A percentile compares a stretch with the other conserved stretches of the same genome.
phyloP scores from a whole-genome alignment of 2,113 vertebrate genomes.

The Upupa epops region DNA sequence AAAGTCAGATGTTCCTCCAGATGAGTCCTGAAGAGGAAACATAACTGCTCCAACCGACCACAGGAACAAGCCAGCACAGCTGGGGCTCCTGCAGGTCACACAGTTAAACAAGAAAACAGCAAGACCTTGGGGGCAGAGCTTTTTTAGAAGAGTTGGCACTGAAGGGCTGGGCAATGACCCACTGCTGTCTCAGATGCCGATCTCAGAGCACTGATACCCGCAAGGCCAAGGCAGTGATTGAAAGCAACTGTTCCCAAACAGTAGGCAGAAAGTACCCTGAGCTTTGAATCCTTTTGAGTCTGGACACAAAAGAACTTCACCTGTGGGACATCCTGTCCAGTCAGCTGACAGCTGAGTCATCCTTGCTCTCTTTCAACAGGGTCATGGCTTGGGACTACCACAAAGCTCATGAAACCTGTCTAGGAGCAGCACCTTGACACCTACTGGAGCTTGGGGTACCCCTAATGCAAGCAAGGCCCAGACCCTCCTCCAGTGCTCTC shows the following conservation, averaged over 20 bases:
- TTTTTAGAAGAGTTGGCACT: background rate
- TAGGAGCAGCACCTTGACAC: background rate
- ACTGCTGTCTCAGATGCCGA: background rate
- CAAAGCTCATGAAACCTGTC: background rate
- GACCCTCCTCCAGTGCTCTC: background rate
- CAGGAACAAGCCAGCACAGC: background rate
- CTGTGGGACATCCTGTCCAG: background rate
- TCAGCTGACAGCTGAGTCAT: background rate
- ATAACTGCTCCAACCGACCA: background rate
- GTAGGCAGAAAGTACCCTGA: background rate
- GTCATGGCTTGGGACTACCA: background rate
- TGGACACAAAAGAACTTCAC: background rate
- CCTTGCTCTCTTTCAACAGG: background rate
- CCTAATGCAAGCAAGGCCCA: background rate
- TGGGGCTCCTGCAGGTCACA: background rate
- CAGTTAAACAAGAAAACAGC: background rate
- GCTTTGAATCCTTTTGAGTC: background rate
- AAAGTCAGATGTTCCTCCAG: constrained; percentile 33
- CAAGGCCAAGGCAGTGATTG: rapidly evolving
- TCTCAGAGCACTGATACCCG: background rate
- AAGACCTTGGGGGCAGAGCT: background rate
- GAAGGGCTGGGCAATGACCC: background rate
- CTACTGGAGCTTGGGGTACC: background rate
- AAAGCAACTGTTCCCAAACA: background rate
- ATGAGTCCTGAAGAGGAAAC: background rate